phyloP scores from a whole-genome alignment of 1,140 invertebrate species.

The Ridgeia piscesae region DNA sequence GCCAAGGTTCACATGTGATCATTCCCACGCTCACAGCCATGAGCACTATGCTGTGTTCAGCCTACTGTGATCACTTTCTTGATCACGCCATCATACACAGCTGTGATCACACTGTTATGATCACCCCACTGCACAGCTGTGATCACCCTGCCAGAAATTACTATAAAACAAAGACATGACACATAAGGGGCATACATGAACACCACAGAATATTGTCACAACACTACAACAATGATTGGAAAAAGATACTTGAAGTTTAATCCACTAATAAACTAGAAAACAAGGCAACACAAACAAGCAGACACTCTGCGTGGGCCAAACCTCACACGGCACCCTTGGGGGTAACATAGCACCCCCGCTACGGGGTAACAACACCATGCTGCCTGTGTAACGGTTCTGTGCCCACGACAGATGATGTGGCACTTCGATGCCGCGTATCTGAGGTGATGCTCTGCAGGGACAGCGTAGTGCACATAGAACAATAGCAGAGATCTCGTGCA shows the following conservation, averaged over 20 bases:
- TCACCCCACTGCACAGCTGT: neutral
- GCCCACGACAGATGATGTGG: neutral
- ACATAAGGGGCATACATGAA: neutral
- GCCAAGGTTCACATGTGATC: neutral
- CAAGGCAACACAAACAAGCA: neutral
- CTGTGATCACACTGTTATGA: neutral
- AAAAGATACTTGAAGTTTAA: neutral
- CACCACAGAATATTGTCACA: neutral
- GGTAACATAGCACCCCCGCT: neutral
- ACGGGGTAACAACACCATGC: neutral
- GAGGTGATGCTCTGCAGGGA: neutral
- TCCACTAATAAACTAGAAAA: neutral
- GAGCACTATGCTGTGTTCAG: neutral
- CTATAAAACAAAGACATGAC: neutral
- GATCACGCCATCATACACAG: too few relatives aligned
- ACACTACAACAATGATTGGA: neutral
- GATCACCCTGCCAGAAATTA: neutral
- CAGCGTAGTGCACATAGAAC: neutral
- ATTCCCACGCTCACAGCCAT: neutral
- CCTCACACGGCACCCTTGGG: neutral
- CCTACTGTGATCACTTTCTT: neutral
- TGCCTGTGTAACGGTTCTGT: neutral
- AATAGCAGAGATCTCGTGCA: neutral
- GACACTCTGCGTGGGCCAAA: neutral
- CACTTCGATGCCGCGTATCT: neutral